phyloP scores from a whole-genome alignment of 1,140 invertebrate species.

The Drosophila ohnishii region DNA sequence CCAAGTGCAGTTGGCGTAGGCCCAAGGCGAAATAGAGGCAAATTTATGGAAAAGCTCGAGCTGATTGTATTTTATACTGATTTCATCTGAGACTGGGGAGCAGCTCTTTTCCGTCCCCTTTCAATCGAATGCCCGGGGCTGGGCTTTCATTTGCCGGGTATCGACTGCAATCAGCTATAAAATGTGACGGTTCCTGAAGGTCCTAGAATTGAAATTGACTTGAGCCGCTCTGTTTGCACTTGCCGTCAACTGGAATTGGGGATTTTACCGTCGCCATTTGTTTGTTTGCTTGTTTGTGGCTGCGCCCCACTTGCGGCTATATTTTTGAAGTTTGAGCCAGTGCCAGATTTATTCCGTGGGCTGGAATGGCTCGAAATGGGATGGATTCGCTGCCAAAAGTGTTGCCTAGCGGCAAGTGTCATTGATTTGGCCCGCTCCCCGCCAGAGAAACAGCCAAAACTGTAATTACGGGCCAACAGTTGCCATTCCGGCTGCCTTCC shows the following conservation, averaged over 20 bases:
- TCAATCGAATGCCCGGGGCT: constrained; percentile 31
- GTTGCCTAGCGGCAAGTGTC: constrained; percentile 34
- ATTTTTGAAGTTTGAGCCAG: constrained; percentile 63
- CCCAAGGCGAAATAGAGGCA: constrained; percentile 20
- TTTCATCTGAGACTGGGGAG: constrained; percentile 21
- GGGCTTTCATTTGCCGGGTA: constrained; percentile 64
- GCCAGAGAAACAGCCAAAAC: background rate
- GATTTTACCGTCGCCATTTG: constrained; percentile 14
- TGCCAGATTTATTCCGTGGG: constrained; percentile 13
- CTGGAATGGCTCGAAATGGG: background rate
- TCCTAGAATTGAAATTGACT: constrained; percentile 56
- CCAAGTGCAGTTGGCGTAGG: constrained; percentile 68
- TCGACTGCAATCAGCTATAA: constrained; percentile 75
- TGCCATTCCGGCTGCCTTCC: constrained; percentile 10
- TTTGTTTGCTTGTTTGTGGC: constrained; percentile 54
- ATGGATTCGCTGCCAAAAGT: constrained; percentile 16
- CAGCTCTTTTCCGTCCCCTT: constrained; percentile 21
- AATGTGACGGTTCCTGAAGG: constrained; percentile 53
- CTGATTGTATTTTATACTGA: constrained; percentile 13
- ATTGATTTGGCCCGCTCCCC: constrained; percentile 19
- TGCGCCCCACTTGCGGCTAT: constrained; percentile 69
- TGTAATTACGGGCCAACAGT: constrained; percentile 44
- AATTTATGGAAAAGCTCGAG: constrained; percentile 31
- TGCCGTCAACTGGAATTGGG: constrained; percentile 48
- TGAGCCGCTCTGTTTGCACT: constrained; percentile 66